Percentiles rank a stretch among this genome's conserved stretches.
phyloP scores from a whole-genome alignment of 2,113 vertebrate species.

The Boleophthalmus pectinirostris region DNA sequence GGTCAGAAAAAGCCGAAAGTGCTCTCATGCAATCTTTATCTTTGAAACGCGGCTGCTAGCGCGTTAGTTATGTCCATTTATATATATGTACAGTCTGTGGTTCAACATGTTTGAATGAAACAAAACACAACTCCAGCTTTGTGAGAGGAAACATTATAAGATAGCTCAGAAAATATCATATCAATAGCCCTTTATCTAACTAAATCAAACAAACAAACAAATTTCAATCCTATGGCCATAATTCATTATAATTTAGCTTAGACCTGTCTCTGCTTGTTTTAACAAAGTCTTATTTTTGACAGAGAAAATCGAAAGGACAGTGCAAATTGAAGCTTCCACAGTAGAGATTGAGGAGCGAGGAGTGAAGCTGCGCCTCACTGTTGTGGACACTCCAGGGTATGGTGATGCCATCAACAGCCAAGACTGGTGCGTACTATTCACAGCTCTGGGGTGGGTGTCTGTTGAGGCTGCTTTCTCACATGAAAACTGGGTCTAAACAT shows the following conservation, averaged over 20 bases:
- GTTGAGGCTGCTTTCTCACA: neutral
- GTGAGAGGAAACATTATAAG: too few relatives aligned
- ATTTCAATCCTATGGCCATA: neutral
- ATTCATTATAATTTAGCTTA: neutral
- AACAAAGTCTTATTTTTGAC: conserved; percentile 11
- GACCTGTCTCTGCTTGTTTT: neutral
- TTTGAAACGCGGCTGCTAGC: too few relatives aligned
- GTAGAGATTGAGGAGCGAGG: conserved; percentile 94
- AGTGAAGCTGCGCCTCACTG: conserved; percentile 91
- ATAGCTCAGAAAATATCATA: too few relatives aligned
- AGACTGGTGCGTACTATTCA: conserved; percentile 81
- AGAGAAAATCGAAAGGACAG: conserved; percentile 94
- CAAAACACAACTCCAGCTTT: too few relatives aligned
- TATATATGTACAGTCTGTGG: too few relatives aligned
- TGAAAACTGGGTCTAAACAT: neutral
- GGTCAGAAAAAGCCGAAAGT: too few relatives aligned
- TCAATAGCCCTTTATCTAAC: too few relatives aligned
- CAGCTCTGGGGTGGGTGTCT: neutral
- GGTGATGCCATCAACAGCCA: conserved; percentile 94
- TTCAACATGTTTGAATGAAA: too few relatives aligned
- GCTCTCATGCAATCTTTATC: too few relatives aligned
- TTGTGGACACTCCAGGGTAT: conserved; percentile 92
- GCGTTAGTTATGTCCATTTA: too few relatives aligned
- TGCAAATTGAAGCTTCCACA: conserved; percentile 92
- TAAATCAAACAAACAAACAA: neutral